phyloP scores from a whole-genome alignment of 1,140 invertebrate species.

The Meteorus sp. region DNA sequence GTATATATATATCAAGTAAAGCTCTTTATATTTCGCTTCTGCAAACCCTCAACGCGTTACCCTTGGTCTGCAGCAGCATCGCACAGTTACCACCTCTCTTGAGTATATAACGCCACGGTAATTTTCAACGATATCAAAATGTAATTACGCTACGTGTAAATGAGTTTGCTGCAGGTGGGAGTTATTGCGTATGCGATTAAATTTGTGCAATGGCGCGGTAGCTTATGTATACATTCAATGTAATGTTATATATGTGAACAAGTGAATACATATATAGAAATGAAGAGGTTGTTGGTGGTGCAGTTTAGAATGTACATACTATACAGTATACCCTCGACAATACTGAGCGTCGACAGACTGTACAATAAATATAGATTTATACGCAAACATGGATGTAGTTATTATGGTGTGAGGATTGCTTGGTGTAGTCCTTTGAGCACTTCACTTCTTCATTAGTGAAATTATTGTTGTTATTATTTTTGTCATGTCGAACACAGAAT shows the following conservation, averaged over 20 bases:
- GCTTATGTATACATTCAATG: not conserved
- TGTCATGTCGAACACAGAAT: too few relatives aligned
- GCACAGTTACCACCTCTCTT: not conserved
- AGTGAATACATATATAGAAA: not conserved
- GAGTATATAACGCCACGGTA: not conserved
- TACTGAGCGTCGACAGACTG: too few relatives aligned
- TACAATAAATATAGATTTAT: too few relatives aligned
- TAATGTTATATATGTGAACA: not conserved
- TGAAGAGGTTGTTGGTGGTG: too few relatives aligned
- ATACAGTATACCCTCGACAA: too few relatives aligned
- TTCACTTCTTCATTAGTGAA: too few relatives aligned
- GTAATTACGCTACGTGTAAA: conserved; percentile 32
- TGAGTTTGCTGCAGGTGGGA: conserved; percentile 29
- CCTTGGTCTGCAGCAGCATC: not conserved
- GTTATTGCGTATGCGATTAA: conserved; percentile 34
- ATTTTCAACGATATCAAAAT: conserved; percentile 27
- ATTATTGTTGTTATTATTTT: too few relatives aligned
- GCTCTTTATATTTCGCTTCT: conserved; percentile 19
- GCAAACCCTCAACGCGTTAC: not conserved
- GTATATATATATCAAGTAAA: not conserved
- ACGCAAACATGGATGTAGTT: too few relatives aligned
- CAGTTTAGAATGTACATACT: too few relatives aligned
- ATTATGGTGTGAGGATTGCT: too few relatives aligned
- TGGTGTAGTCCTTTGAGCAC: too few relatives aligned
- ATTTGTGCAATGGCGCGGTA: conserved; percentile 26